Conservation (phyloP, 2,113 vertebrate species). For the Chaenogobius annularis region DNA sequence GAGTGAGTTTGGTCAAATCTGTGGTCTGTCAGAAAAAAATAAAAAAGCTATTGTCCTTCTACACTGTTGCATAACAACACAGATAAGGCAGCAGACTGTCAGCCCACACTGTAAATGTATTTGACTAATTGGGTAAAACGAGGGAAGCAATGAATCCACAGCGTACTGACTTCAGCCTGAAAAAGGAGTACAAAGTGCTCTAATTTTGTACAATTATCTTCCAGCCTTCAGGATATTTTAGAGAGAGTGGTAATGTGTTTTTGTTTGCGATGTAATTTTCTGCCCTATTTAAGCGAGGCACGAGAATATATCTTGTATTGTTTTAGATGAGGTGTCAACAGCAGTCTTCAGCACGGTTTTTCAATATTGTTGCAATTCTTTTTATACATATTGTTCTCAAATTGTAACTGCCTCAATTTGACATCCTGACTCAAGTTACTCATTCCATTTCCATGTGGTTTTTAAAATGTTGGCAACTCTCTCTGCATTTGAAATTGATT, state of each 20-base stretch:
- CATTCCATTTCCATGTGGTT: conserved; percentile 20
- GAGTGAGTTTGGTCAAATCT: neutral
- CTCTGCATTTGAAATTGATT: no score
- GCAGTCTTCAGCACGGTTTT: conserved; percentile 20
- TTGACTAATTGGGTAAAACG: conserved; percentile 18
- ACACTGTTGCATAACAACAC: conserved; percentile 17
- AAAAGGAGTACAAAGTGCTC: conserved; percentile 13
- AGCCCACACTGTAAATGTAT: conserved; percentile 1
- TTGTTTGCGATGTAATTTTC: conserved; percentile 20
- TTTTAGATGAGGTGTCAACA: conserved; percentile 33
- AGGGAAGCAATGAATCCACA: conserved; percentile 8
- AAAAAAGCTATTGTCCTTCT: conserved; percentile 21
- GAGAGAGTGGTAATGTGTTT: conserved; percentile 24
- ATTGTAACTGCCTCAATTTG: conserved; percentile 25
- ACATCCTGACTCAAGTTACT: conserved; percentile 23
- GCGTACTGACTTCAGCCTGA: conserved; percentile 35
- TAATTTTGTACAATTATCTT: conserved; percentile 45
- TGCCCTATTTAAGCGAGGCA: conserved; percentile 16
- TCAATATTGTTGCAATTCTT: conserved; percentile 23
- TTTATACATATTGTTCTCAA: neutral
- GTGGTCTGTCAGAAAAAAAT: neutral
- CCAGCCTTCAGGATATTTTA: conserved; percentile 38
- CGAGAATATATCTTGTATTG: conserved; percentile 8
- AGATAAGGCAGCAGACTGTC: conserved; percentile 2
- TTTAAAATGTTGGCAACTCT: neutral